Evolutionary conservation across 1,140 invertebrate species (phyloP).

Genomic region (Trialeurodes vaporariorum): DNA sequence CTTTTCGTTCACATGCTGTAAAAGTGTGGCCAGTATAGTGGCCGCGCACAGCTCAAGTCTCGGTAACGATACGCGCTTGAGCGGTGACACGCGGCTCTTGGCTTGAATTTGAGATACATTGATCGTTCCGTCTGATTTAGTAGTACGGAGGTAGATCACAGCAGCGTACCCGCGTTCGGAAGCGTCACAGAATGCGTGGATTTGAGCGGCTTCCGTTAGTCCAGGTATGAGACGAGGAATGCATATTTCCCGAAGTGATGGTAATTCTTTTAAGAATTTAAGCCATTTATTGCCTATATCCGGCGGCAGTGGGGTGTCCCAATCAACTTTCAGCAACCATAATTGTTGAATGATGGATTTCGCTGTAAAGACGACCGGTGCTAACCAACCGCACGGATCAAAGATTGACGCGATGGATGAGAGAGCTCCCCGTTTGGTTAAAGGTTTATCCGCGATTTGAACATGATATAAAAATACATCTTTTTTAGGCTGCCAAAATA

Average conservation of each 20-base stretch:
- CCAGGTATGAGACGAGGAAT: conserved; percentile 19
- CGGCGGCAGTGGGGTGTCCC: conserved; percentile 30
- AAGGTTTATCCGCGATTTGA: not conserved
- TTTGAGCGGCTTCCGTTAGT: not conserved
- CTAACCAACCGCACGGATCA: conserved; percentile 31
- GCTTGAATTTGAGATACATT: conserved; percentile 15
- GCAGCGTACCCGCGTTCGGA: too few relatives aligned
- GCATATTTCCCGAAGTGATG: conserved; percentile 11
- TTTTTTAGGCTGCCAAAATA: conserved; percentile 7
- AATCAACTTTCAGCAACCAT: conserved; percentile 27
- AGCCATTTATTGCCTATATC: conserved; percentile 20
- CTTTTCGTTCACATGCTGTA: not conserved
- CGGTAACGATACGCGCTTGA: conserved; percentile 19
- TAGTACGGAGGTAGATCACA: too few relatives aligned
- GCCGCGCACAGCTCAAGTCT: conserved; percentile 23
- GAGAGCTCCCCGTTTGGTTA: not conserved
- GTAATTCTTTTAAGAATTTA: conserved; percentile 19
- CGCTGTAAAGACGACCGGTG: conserved; percentile 30
- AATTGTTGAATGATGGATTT: conserved; percentile 37
- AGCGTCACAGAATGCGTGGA: too few relatives aligned
- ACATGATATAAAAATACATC: conserved; percentile 6
- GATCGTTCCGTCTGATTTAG: conserved; percentile 9
- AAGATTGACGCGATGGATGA: not conserved
- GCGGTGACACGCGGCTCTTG: conserved; percentile 19
- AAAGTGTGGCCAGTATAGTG: conserved; percentile 13